These are phyloP conservation scores for Piaya cayana DNA, from an alignment of 2,113 vertebrate genomes.

Conservation along the genomic window DNA sequence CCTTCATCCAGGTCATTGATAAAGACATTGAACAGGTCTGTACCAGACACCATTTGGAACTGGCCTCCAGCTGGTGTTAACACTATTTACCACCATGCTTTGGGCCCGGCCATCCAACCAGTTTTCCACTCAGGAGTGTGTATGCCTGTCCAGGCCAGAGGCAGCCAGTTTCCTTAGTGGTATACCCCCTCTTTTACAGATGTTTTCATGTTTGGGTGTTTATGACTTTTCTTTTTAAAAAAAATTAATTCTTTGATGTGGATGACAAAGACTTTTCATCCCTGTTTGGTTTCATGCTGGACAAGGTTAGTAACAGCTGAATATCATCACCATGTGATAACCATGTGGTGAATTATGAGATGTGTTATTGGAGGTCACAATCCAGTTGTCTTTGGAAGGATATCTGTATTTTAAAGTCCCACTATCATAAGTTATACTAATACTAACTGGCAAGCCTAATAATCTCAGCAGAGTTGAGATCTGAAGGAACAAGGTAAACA, in stretches of 20 bases:
- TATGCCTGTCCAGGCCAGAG: too few relatives aligned
- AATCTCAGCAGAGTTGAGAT: neutral
- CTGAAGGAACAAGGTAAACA: neutral
- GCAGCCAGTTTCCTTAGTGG: too few relatives aligned
- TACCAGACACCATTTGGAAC: too few relatives aligned
- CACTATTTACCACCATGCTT: too few relatives aligned
- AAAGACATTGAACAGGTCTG: too few relatives aligned
- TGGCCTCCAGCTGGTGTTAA: too few relatives aligned
- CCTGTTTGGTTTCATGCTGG: neutral
- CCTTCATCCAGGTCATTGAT: too few relatives aligned
- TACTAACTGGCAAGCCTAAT: neutral
- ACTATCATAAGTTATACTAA: neutral
- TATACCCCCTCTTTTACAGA: neutral
- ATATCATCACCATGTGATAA: neutral
- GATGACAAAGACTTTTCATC: neutral
- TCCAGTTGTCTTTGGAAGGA: neutral
- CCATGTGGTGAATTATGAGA: neutral
- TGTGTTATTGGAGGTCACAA: neutral
- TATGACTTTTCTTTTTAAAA: neutral
- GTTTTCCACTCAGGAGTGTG: too few relatives aligned
- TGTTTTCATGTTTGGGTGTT: neutral
- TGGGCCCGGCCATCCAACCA: too few relatives aligned
- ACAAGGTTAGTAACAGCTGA: neutral
- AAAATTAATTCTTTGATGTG: neutral
- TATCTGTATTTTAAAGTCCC: neutral